phyloP scores from a whole-genome alignment of 2,888 invertebrate genomes.

The Prionchulus punctatus region DNA sequence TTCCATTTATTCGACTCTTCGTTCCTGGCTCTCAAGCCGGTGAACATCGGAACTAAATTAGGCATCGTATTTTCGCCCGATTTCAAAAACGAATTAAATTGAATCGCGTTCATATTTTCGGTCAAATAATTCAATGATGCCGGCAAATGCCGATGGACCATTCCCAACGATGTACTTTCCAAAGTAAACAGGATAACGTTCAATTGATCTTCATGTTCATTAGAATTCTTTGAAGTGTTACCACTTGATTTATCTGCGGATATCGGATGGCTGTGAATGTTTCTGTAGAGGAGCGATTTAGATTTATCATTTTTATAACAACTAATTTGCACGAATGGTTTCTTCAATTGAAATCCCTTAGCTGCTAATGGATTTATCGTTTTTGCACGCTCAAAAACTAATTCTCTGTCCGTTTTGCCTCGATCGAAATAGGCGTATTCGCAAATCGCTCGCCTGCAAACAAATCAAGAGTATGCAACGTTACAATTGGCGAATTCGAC shows the following conservation, averaged over 20 bases:
- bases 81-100: neutral
- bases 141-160: neutral
- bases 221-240: neutral
- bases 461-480: no score
- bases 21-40: neutral
- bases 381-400: neutral
- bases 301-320: neutral
- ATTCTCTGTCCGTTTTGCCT: neutral
- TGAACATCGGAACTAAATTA: constrained; percentile 1
- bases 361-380: neutral
- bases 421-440: neutral
- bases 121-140: neutral
- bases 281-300: neutral
- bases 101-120: neutral
- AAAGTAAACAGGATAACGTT: neutral
- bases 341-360: neutral
- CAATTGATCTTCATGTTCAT: neutral
- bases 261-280: neutral
- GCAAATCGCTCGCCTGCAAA: no score
- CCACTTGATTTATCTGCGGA: neutral
- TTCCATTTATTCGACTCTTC: neutral
- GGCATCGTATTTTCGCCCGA: constrained; percentile 1
- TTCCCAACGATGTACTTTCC: constrained; percentile 1
- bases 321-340: neutral
- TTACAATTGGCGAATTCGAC: no score